phyloP scores from a whole-genome alignment of 2,888 invertebrate genomes.

The Ormyrus thymus region DNA sequence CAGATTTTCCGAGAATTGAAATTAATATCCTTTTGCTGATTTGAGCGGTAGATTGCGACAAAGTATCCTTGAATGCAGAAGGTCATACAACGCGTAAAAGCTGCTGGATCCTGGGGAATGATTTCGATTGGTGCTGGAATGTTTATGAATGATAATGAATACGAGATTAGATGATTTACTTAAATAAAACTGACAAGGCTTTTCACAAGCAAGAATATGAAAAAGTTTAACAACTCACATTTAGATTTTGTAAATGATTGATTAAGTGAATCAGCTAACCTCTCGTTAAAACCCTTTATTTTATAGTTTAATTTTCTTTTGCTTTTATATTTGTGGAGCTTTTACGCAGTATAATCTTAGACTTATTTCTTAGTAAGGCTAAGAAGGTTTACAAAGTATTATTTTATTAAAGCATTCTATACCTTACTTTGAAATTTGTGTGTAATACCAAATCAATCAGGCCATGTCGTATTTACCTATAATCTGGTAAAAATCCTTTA shows the following conservation, averaged over 20 bases:
- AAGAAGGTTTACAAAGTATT: neutral
- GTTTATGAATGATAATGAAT: conserved; percentile 3
- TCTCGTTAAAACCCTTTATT: neutral
- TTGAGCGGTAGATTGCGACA: conserved; percentile 58
- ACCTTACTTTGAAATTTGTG: conserved; percentile 10
- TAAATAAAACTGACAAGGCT: neutral
- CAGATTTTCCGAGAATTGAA: no score
- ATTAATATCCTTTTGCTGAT: neutral
- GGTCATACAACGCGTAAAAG: conserved; percentile 41
- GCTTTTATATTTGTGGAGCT: conserved; percentile 1
- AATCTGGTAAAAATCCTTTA: conserved; percentile 12
- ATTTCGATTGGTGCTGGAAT: conserved; percentile 15
- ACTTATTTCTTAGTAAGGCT: neutral
- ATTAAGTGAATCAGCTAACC: neutral
- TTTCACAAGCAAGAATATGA: neutral
- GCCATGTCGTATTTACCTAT: neutral
- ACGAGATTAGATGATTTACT: neutral
- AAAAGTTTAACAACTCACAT: neutral
- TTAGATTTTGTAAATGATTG: neutral
- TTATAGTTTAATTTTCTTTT: no score
- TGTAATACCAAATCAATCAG: conserved; percentile 2
- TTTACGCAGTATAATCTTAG: conserved; percentile 20
- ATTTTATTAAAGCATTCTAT: neutral
- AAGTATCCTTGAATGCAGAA: conserved; percentile 5
- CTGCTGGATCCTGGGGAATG: conserved; percentile 15